Base-by-base conservation (phyloP, 1,140 invertebrate species). In the Paracyclopina nana region DNA sequence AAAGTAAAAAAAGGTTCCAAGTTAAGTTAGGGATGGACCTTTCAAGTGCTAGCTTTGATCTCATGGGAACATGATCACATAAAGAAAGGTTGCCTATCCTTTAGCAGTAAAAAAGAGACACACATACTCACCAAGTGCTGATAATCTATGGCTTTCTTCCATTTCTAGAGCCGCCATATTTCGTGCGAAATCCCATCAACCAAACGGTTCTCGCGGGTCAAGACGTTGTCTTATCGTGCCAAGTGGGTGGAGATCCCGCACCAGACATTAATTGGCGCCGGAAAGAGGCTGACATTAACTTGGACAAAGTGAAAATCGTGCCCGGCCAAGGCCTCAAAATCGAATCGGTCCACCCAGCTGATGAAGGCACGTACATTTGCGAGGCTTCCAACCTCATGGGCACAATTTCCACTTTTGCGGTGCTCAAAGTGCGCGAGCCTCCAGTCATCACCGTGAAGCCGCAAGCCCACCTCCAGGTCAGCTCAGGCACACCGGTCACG, bases 381-480 rank as follows among this genome's bases (percentile, higher is more conserved):
- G 48, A 50, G 24, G 48, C 48, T 2, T 29, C 31, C 30, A 50
- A 50, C 26, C 14, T 40, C 34, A 16, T 25, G 14, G 48, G 48
- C 11, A 18, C 14, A 8, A 41, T 50, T 12, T 38, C 34, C 11
- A 42, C 30, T 22, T 18, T 18, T 38, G 48, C 48, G 3, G 30
- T 16, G 28, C 28, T 48, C 11, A 16, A 24, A 16, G 27, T 48
- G 16, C 1, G 20, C 26, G 50, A 52, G 25, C 16, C 22, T 4
- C 50, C 50, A 11, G 41, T 52, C 2, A 52, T 52, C 16, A 44
- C 50, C 4, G 50, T 52, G 12, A 52, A 52, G 30, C 50, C 50
- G 27, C 34, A 30, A n/a, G 38, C 50, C 12, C 31, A 44, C 27
- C 9, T 52, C 6, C 16, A n/a, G 11, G 20, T 43, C 16, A 9